Base-by-base conservation (phyloP, 2,888 invertebrate genomes). In the Emmelina monodactyla region DNA sequence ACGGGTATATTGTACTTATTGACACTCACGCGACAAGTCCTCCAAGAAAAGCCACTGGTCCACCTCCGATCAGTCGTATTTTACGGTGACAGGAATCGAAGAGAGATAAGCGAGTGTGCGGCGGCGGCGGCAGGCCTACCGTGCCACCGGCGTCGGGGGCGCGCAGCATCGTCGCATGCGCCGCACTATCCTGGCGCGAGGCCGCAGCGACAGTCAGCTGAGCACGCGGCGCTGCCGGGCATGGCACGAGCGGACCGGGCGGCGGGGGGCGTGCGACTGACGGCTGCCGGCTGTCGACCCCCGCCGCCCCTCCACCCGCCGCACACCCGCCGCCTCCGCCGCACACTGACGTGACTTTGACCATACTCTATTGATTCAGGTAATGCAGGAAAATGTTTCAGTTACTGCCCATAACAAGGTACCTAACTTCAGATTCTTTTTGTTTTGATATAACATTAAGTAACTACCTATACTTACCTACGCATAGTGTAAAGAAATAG, bases 31-130 rank as follows among this genome's bases (percentile, higher is more conserved):
- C 85, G 62, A 88, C 87, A 55, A 88, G 82, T 55, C 87, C 88
- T 55, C 85, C 85, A 45, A 85, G 70, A 63, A 85, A 85, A 47
- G 85, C 85, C 45, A 85, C 85, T 29, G 85, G 85, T 37, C 83
- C 85, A 41, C 85, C 85, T 51, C 87, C 85, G 61, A 87, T 85
- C 55, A 87, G 81, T 48, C 88, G 82, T 58, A 88, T 87, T 76
- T 87, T 87, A 62, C 86, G 82, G 69, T 88, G 88, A 65, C 88
- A 88, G 53, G 87, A 86, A 71, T 87, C 87, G 65, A 88, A 85
- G 31, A 88, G 80, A 44, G 87, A 87, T 44, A 84, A 82, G 44
- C 86, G 75, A 46, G 85, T 78, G 57, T 78, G 68, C 43, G 71
- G 68, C 57, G 69, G 68, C 51, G 69, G 68, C 56, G 81, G 65